phyloP scores from a whole-genome alignment of 2,113 vertebrate genomes.

The Porphyrio hochstetteri region DNA sequence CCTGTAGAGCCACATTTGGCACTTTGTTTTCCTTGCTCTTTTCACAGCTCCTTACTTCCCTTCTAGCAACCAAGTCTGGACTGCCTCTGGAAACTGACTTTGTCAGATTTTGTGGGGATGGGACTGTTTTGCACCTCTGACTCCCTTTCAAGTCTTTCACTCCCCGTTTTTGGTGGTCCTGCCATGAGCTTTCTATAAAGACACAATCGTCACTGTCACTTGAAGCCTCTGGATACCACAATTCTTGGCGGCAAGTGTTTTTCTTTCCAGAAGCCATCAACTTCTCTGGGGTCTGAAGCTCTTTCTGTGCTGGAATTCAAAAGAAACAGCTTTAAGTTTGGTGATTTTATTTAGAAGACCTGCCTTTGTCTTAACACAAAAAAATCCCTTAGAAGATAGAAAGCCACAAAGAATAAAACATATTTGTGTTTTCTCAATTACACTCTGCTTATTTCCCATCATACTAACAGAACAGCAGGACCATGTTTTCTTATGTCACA shows the following conservation, averaged over 20 bases:
- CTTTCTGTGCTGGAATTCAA: slow-evolving; percentile 34
- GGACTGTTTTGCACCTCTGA: background rate
- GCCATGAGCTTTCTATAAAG: slow-evolving; percentile 73
- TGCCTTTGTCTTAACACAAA: background rate
- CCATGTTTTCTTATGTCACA: background rate
- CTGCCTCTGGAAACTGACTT: background rate
- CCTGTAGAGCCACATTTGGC: accelerated
- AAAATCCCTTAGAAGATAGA: background rate
- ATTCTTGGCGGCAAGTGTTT: slow-evolving; percentile 41
- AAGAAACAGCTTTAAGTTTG: background rate
- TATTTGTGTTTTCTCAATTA: background rate
- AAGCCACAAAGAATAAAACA: background rate
- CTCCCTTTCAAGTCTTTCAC: background rate
- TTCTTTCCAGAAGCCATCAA: background rate
- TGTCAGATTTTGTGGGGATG: background rate
- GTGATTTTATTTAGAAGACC: background rate
- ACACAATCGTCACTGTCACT: slow-evolving; percentile 77
- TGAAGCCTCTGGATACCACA: slow-evolving; percentile 70
- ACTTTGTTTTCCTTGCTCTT: background rate
- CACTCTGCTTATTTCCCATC: background rate
- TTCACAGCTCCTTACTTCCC: background rate
- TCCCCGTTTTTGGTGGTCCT: background rate
- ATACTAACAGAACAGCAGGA: background rate
- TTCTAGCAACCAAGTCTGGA: background rate
- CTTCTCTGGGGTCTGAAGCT: background rate